phyloP scores from a whole-genome alignment of 2,797 vertebrate species.

The Gobio occitaniae region DNA sequence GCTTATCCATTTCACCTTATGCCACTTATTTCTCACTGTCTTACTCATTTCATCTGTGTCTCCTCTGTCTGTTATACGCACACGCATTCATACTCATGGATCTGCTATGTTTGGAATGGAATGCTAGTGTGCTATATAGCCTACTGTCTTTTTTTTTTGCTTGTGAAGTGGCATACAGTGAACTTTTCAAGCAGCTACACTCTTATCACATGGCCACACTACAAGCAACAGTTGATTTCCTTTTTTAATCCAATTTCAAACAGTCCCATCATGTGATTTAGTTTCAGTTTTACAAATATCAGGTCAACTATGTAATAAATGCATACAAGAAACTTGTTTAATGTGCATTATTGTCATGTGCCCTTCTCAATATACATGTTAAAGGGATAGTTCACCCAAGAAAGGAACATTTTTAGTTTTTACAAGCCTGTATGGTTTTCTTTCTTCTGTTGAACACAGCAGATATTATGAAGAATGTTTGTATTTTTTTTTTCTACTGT shows the following conservation, averaged over 20 bases:
- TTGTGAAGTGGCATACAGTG: neutral
- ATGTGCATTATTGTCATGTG: neutral
- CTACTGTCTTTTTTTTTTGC: neutral
- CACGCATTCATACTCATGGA: neutral
- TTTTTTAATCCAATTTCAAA: slow-evolving; percentile 1
- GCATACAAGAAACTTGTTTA: neutral
- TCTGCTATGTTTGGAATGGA: slow-evolving; percentile 20
- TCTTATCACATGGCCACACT: neutral
- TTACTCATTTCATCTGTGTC: slow-evolving; percentile 18
- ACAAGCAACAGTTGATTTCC: neutral
- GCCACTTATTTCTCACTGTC: slow-evolving; percentile 28
- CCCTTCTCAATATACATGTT: neutral
- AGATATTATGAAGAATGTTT: no score
- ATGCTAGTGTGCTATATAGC: neutral
- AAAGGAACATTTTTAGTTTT: no score
- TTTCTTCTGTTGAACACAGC: no score
- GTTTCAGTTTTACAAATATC: neutral
- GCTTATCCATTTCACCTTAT: slow-evolving; percentile 54
- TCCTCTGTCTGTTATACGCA: neutral
- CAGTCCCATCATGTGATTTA: neutral
- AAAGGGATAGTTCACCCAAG: no score
- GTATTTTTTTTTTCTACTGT: no score
- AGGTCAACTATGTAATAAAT: neutral
- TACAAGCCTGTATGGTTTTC: no score
- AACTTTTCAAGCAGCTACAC: neutral